Evolutionary conservation across 1,140 invertebrate species (phyloP).

Genomic region (Steinernema khuongi): DNA sequence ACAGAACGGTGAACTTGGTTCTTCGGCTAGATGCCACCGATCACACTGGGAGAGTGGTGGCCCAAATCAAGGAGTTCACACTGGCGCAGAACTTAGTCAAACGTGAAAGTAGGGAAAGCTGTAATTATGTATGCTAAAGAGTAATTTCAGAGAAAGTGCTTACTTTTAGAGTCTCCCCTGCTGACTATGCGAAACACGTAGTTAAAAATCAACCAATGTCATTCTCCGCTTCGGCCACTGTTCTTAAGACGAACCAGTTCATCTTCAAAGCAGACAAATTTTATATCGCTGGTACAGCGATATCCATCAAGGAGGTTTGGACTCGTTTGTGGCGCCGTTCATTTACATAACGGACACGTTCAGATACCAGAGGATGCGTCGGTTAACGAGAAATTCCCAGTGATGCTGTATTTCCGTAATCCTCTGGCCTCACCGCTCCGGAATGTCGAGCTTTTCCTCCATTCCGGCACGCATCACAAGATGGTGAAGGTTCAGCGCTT

Average conservation of each 20-base stretch:
- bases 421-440: not conserved
- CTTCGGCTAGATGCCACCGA: not conserved
- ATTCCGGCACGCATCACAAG: not conserved
- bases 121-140: not conserved
- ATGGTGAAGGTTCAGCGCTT: not conserved
- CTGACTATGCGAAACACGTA: not conserved
- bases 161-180: not conserved
- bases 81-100: not conserved
- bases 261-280: not conserved
- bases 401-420: not conserved
- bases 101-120: not conserved
- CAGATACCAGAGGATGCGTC: not conserved
- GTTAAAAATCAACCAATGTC: not conserved
- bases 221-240: not conserved
- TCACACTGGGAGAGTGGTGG: not conserved
- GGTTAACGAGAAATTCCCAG: not conserved
- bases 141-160: not conserved
- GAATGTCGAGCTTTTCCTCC: not conserved
- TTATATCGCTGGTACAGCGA: not conserved
- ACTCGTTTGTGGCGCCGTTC: not conserved
- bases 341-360: not conserved
- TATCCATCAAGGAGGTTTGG: not conserved
- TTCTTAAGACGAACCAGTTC: not conserved
- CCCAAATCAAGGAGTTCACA: not conserved
- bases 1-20: not conserved